phyloP scores from a whole-genome alignment of 37 sponge, comb jelly and placozoan species.

The Geodia barretti region DNA sequence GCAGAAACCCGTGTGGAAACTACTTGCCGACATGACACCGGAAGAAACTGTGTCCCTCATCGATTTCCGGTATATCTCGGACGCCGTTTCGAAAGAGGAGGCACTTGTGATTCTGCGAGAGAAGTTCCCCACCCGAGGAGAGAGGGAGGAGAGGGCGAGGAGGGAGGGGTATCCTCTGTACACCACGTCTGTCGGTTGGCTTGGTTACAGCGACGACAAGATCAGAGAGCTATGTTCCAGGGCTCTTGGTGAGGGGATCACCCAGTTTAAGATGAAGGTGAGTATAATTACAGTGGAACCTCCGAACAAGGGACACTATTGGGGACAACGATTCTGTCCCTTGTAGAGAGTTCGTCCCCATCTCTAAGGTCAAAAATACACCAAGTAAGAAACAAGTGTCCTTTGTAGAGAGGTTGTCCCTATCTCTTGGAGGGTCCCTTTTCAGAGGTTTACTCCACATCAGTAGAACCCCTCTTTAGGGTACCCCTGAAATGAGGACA shows the following conservation, averaged over 20 bases:
- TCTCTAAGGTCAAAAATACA: too few species aligned
- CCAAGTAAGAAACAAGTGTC: too few species aligned
- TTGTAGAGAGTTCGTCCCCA: too few species aligned
- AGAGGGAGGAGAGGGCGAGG: slow-evolving; percentile 43
- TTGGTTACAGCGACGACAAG: slow-evolving; percentile 83
- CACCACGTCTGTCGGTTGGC: slow-evolving; percentile 88
- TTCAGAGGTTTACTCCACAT: too few species aligned
- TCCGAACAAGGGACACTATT: too few species aligned
- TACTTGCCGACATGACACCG: slow-evolving; percentile 67
- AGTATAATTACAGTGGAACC: too few species aligned
- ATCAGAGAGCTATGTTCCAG: slow-evolving; percentile 42
- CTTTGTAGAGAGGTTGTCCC: too few species aligned
- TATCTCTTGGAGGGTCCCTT: too few species aligned
- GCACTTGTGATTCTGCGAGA: slow-evolving; percentile 55
- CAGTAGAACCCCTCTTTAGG: too few species aligned
- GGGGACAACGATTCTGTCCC: too few species aligned
- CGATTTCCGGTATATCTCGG: slow-evolving; percentile 78
- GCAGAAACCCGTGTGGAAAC: slow-evolving; percentile 80
- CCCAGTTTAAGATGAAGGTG: slow-evolving; percentile 86
- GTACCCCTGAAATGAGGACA: too few species aligned
- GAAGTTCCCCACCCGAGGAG: slow-evolving; percentile 21
- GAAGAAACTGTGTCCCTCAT: slow-evolving; percentile 76
- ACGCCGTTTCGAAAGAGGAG: slow-evolving; percentile 74
- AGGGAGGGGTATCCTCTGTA: slow-evolving; percentile 76
- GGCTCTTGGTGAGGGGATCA: slow-evolving; percentile 73